phyloP scores from a whole-genome alignment of 2,797 vertebrate species.

The Mormyrus hasselquistii region DNA sequence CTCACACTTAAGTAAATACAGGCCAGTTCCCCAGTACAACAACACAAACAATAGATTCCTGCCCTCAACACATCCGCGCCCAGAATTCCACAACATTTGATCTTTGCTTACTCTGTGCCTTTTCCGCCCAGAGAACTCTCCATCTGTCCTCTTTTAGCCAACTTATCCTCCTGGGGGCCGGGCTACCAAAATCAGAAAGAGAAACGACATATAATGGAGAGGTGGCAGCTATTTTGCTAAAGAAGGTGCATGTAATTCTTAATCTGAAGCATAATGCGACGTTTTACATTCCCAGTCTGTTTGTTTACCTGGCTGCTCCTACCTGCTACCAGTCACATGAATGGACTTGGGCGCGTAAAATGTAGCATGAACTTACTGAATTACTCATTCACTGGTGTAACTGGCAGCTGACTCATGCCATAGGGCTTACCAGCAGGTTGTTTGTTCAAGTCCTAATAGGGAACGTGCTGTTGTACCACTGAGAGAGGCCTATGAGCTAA shows the following conservation, averaged over 20 bases:
- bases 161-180: not conserved
- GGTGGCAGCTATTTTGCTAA: not conserved
- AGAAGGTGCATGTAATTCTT: not conserved
- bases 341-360: not conserved
- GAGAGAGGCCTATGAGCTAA: not conserved
- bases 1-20: constrained; percentile 17
- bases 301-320: not conserved
- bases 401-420: not conserved
- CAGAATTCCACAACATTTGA: not conserved
- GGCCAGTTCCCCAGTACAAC: constrained; percentile 1
- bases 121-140: not conserved
- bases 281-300: not conserved
- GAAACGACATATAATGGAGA: not conserved
- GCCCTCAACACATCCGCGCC: not conserved
- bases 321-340: not conserved
- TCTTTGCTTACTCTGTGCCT: not conserved
- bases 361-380: not conserved
- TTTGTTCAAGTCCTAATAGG: not conserved
- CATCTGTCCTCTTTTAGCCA: not conserved
- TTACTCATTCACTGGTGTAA: not conserved
- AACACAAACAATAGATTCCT: not conserved
- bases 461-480: not conserved
- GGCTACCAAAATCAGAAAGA: not conserved
- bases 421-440: not conserved
- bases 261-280: not conserved